A percentile compares a stretch with the other conserved stretches of the same genome.
These are phyloP conservation scores for Imbricaverruca yamaguchii DNA, from an alignment of 2,888 invertebrate species.

Conservation along the genomic window DNA sequence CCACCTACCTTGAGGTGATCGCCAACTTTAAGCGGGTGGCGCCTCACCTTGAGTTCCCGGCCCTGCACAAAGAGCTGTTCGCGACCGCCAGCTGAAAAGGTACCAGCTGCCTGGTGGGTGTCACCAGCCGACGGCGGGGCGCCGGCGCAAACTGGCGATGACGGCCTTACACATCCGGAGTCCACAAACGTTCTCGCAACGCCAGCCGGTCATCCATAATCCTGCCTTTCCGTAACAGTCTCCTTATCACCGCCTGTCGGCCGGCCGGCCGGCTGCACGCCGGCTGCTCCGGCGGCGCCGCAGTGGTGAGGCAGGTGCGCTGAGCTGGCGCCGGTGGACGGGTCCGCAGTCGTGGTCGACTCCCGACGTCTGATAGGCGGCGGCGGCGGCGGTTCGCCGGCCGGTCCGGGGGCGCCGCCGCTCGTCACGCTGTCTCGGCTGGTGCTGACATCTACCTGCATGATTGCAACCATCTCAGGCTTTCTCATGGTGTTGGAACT, in stretches of 20 bases:
- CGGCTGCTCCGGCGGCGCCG: no score
- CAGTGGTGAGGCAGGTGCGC: no score
- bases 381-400: no score
- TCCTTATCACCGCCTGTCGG: background rate
- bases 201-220: background rate
- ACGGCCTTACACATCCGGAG: background rate
- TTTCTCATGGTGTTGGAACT: slow-evolving; percentile 22
- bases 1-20: slow-evolving; percentile 87
- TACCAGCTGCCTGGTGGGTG: background rate
- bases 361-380: no score
- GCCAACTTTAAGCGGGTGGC: slow-evolving; percentile 86
- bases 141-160: background rate
- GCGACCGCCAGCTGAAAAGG: slow-evolving; percentile 59
- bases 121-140: background rate
- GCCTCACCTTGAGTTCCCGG: slow-evolving; percentile 90
- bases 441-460: background rate
- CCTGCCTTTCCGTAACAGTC: background rate
- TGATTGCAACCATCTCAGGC: slow-evolving; percentile 15
- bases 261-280: background rate
- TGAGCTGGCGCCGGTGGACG: no score
- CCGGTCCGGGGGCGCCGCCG: no score
- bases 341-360: no score
- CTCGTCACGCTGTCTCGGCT: background rate
- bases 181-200: background rate
- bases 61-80: slow-evolving; percentile 95